These are phyloP conservation scores for Numenius phaeopus DNA, from an alignment of 2,797 vertebrate genomes.

Conservation along the genomic window DNA sequence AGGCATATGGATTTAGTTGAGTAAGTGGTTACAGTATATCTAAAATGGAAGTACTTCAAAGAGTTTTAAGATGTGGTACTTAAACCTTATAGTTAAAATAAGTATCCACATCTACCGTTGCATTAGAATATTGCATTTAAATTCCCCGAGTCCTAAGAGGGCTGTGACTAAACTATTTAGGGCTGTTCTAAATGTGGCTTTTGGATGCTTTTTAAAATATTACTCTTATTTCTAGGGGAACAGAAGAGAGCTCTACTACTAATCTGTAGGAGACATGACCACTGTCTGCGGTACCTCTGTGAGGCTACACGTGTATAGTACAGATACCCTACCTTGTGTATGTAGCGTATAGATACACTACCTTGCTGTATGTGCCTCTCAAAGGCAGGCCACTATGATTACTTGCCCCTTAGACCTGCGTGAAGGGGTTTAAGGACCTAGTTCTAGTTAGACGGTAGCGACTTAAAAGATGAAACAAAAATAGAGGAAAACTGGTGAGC, in stretches of 20 bases:
- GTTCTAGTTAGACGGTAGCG: not conserved
- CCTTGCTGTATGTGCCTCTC: not conserved
- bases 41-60: constrained; percentile 13
- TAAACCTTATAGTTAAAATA: not conserved
- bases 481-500: not conserved
- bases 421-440: not conserved
- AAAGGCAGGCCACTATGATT: not conserved
- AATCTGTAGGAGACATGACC: not conserved
- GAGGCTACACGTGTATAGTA: not conserved
- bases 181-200: not conserved
- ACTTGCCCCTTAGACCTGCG: not conserved
- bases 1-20: not conserved
- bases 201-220: not conserved
- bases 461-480: not conserved
- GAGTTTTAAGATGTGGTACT: not conserved
- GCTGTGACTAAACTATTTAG: not conserved
- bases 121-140: not conserved
- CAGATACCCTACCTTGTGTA: too few relatives aligned
- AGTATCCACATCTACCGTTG: not conserved
- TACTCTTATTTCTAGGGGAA: not conserved
- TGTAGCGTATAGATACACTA: not conserved
- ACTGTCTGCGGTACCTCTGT: not conserved
- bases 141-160: not conserved
- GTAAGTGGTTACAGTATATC: constrained; percentile 2
- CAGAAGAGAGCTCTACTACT: not conserved